Evolutionary conservation across 2,113 vertebrate species (phyloP), one percentile per base, ranked within the genome.

Genomic region (Cricetomys ansorgei): DNA sequence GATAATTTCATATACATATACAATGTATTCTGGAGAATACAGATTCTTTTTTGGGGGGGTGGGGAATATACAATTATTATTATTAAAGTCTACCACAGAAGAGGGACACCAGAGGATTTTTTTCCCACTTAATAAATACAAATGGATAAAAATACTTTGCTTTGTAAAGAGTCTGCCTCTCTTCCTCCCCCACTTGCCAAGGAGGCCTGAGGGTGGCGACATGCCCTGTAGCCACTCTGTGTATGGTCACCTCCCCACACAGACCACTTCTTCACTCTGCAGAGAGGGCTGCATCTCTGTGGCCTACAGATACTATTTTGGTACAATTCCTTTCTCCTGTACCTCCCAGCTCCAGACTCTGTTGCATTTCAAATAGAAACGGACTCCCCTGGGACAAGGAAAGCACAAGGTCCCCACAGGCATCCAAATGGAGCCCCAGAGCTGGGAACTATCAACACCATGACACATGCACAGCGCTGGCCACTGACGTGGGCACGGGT

Each of bases 21-120:
- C 25, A 83, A 83, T 62, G 57, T 43, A 83, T 62, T 83, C 80
- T 43, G 3, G 55, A 40, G 23, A 40, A 15, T 43, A 83, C 3
- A 62, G 25, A 62, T 43, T 43, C n/a, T n/a, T n/a, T n/a, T n/a
- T n/a, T 19, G 50, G 91, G 65, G 64, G 13, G 72, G 96, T 96
- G 97, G 98, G 98, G n/a, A n/a, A 98, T 97, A 98, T 0, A 97
- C 79, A 96, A 77, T 94, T 99, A n/a, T 98, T 99, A 98, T 98
- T 99, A 97, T 95, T 92, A 93, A 96, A 95, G 94, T 93, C 88
- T 94, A 97, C 94, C 77, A 79, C 89, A 95, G 97, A 98, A 97
- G 70, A 89, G 96, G 93, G 84, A 89, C 59, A 94, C 84, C 31
- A 70, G 2, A 77, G 67, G 53, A 21, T 27, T n/a, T n/a, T n/a